Conservation (phyloP, 2,113 vertebrate genomes). For the Barbus barbus region DNA sequence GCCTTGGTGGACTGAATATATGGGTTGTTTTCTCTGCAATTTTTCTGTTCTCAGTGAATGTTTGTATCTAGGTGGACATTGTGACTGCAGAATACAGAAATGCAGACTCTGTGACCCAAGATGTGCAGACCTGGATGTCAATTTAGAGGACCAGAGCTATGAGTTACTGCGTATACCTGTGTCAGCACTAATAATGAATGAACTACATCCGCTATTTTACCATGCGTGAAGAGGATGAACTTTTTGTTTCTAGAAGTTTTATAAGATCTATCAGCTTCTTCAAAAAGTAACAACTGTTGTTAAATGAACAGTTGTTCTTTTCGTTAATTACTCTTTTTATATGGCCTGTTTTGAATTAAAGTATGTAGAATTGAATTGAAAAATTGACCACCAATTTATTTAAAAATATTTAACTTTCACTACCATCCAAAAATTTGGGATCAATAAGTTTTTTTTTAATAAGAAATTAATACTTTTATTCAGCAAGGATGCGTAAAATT, state of each 20-base stretch:
- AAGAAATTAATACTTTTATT: too few relatives aligned
- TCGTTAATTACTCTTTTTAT: too few relatives aligned
- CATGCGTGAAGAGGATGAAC: background rate
- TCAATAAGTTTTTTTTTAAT: too few relatives aligned
- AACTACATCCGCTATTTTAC: background rate
- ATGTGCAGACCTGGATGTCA: slow-evolving; percentile 10
- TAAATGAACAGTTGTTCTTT: background rate
- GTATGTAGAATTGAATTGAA: too few relatives aligned
- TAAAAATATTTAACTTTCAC: too few relatives aligned
- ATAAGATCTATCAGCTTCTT: background rate
- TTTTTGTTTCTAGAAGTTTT: background rate
- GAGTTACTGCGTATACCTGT: background rate
- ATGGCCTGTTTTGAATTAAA: too few relatives aligned
- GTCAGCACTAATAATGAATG: slow-evolving; percentile 13
- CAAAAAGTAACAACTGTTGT: background rate
- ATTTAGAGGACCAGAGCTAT: background rate
- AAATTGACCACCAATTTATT: too few relatives aligned
- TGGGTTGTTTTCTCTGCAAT: slow-evolving; percentile 22
- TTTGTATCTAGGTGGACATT: slow-evolving; percentile 24
- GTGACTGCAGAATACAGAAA: slow-evolving; percentile 7
- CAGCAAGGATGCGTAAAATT: too few relatives aligned
- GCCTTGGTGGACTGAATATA: slow-evolving; percentile 31
- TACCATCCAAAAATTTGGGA: too few relatives aligned
- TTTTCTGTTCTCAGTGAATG: background rate
- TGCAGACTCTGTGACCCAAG: background rate